Base-by-base conservation (phyloP, 2,113 vertebrate genomes). In the Leucoraja erinaceus region DNA sequence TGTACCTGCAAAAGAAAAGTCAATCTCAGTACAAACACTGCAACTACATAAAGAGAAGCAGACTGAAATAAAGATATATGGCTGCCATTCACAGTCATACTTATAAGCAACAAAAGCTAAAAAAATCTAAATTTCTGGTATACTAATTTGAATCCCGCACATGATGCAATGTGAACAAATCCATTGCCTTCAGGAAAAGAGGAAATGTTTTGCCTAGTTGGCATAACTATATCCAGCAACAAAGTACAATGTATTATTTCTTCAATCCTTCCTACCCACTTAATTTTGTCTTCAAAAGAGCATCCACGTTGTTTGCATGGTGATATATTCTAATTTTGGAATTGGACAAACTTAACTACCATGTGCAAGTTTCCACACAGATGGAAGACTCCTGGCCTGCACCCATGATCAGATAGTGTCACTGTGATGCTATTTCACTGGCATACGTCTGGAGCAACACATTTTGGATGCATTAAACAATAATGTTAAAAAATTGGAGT, bases 1-100 rank as follows among this genome's bases (percentile, higher is more conserved):
- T 99, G 96, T 99, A 99, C 98, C 98, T 99, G 94, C 59, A 31
- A 93, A 56, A 22, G 94, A 0, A 93, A 31, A 6, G 75, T 22
- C 93, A 28, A 22, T 22, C 18, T 56, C 75, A 93, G 25, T 66
- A 7, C 10, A 75, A 77, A 91, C 0, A 16, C 38, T 47, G 14
- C 28, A 61, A 61, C 28, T 18, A 47, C 38, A 47, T 1, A 47
- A 47, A 47, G 38, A 47, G 28, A 14, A 63, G 59, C 56, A 88
- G 28, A n/a, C n/a, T 88, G 12, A 14, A 88, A 88, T 16, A 8
- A 14, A 88, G 56, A 5, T 63, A 33, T 63, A 10, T 22, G 2
- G 1, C 18, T 56, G 25, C 63, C 56, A 88, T 5, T 61, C 56
- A 86, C 61, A 63, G 4, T 22, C 3, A 79, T 56, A 84, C 47